Evolutionary conservation across 2,113 vertebrate species (phyloP).

Genomic region (Chaenocephalus aceratus): DNA sequence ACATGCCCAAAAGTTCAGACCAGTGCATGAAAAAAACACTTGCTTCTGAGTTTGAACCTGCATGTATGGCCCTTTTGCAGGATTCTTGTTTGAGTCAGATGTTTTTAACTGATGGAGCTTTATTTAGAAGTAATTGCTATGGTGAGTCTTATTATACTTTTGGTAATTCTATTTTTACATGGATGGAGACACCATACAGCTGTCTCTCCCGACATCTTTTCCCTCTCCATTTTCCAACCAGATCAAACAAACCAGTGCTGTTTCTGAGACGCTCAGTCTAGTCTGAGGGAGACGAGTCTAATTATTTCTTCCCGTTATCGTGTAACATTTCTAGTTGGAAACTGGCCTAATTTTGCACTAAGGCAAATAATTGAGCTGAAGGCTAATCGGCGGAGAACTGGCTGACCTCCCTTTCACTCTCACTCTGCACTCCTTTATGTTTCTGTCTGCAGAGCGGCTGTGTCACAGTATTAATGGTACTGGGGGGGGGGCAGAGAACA

Average conservation of each 20-base stretch:
- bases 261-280: slow-evolving; percentile 39
- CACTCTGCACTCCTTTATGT: slow-evolving; percentile 14
- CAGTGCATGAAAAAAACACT: too few relatives aligned
- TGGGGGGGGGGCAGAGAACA: neutral
- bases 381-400: slow-evolving; percentile 40
- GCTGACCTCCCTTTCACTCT: slow-evolving; percentile 31
- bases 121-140: neutral
- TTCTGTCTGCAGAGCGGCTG: slow-evolving; percentile 3
- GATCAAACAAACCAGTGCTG: slow-evolving; percentile 15
- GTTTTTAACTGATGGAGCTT: neutral
- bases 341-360: slow-evolving; percentile 34
- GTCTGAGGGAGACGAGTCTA: slow-evolving; percentile 44
- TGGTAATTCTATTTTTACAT: neutral
- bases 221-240: slow-evolving; percentile 12
- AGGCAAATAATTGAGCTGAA: slow-evolving; percentile 45
- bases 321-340: slow-evolving; percentile 39
- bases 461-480: neutral
- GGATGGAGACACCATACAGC: slow-evolving; percentile 19
- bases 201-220: neutral
- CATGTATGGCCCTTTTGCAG: neutral
- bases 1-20: too few relatives aligned
- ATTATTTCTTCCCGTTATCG: slow-evolving; percentile 57
- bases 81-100: slow-evolving; percentile 1
- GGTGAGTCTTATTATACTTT: too few relatives aligned
- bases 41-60: neutral